Base-by-base conservation (phyloP, 1,140 invertebrate species). In the Caenorhabditis briggsae region DNA sequence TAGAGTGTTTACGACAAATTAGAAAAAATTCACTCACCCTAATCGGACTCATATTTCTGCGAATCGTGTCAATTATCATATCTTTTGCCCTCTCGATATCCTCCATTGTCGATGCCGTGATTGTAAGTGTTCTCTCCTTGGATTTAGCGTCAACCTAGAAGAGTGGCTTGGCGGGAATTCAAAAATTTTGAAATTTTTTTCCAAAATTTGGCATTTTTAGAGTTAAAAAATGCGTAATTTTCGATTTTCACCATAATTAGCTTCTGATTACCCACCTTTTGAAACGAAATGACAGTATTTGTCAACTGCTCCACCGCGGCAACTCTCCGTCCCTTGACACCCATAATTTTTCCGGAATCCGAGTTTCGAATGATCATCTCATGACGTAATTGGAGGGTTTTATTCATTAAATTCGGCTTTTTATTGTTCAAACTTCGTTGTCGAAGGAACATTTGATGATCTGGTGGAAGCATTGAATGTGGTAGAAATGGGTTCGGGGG, bases 251-350 rank as follows among this genome's bases (percentile, higher is more conserved):
- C 3, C 33, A 33, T 33, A 33, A 33, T 33, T 33, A 3, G 33
- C 3, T 3, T 3, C 3, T 33, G 3, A 3, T 5, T 70, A 53
- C 74, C n/a, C 1, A 91, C 96, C 96, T 96, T 95, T 95, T 98
- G 96, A 95, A 98, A 97, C 93, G 96, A 97, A 94, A 98, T 97
- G 94, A 97, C 96, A 91, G 96, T 97, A 94, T 97, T 96, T 94
- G 96, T 97, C 93, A 97, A 95, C 94, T 97, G 96, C 95, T 98
- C 97, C 93, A 98, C 97, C 95, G 97, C 96, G 94, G 97, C 96
- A 93, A 97, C 96, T 92, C 97, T 94, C 92, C 96, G 95, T 93
- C 97, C 97, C 94, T 97, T 97, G 95, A 98, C 97, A 94, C 97
- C 97, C 97, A 98, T 98, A 94, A 98, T 96, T 97, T 87, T 87